These are phyloP conservation scores for Crematogaster levior DNA, from an alignment of 2,888 invertebrate genomes.

Conservation along the genomic window DNA sequence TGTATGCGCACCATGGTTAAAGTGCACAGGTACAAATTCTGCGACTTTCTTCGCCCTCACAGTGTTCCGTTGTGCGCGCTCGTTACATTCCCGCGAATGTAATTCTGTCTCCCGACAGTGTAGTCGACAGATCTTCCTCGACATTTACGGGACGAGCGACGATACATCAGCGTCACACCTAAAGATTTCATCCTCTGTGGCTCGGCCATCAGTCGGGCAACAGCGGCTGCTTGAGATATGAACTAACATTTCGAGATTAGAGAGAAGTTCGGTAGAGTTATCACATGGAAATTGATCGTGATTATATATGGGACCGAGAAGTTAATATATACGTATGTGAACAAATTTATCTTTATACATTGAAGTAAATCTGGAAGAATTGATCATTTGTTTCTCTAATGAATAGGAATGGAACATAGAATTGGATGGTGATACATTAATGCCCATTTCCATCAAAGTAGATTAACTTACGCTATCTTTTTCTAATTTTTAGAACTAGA, in stretches of 20 bases:
- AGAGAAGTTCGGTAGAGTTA: conserved; percentile 11
- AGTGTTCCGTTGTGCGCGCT: neutral
- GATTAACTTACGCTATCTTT: no score
- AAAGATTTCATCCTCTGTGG: conserved; percentile 41
- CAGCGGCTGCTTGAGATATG: conserved; percentile 38
- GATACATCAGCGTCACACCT: conserved; percentile 46
- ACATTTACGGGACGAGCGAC: conserved; percentile 37
- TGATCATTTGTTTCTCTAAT: neutral
- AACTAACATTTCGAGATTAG: conserved; percentile 49
- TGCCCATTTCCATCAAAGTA: no score
- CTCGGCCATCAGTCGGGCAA: conserved; percentile 32
- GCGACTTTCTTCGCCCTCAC: conserved; percentile 3
- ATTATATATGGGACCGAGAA: neutral
- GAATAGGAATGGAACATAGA: neutral
- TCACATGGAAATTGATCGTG: conserved; percentile 13
- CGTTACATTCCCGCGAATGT: conserved; percentile 19
- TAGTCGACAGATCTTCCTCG: conserved; percentile 47
- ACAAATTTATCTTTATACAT: neutral
- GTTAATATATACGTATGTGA: neutral
- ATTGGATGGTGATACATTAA: no score
- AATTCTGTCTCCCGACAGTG: conserved; percentile 21
- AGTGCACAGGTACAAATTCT: neutral
- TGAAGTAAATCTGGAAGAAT: neutral
- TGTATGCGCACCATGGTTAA: neutral
- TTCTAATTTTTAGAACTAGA: no score